phyloP scores from a whole-genome alignment of 2,888 invertebrate species.

The Diaphora mendica region DNA sequence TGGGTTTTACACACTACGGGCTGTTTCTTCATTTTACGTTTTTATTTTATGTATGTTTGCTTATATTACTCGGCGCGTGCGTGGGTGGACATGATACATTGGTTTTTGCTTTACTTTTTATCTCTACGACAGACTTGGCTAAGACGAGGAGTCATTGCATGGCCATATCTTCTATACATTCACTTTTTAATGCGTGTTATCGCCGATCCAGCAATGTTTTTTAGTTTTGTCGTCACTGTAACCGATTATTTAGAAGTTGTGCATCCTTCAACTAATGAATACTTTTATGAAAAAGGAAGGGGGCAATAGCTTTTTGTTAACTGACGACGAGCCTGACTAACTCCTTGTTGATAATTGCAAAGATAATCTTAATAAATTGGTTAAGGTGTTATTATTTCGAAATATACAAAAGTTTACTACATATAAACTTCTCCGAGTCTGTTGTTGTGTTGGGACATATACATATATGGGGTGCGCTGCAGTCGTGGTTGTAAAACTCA shows the following conservation, averaged over 20 bases:
- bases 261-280: constrained; percentile 65
- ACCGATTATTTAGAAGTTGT: constrained; percentile 58
- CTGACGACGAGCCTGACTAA: constrained; percentile 42
- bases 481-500: constrained; percentile 81
- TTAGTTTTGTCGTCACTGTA: constrained; percentile 51
- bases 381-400: constrained; percentile 42
- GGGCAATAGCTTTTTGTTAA: constrained; percentile 66
- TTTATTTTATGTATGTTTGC: constrained; percentile 78
- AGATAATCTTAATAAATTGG: constrained; percentile 44
- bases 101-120: constrained; percentile 77
- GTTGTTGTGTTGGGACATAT: constrained; percentile 70
- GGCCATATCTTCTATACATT: constrained; percentile 68
- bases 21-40: constrained; percentile 73
- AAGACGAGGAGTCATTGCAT: constrained; percentile 75
- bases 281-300: constrained; percentile 72
- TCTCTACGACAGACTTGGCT: constrained; percentile 75
- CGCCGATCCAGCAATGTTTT: constrained; percentile 55
- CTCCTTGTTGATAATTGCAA: constrained; percentile 50
- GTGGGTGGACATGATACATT: constrained; percentile 84
- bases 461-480: constrained; percentile 63
- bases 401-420: constrained; percentile 25
- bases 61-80: constrained; percentile 78
- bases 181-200: constrained; percentile 66
- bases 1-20: constrained; percentile 84
- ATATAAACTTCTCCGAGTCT: constrained; percentile 60